A percentile compares a stretch with the other conserved stretches of the same genome.
phyloP scores from a whole-genome alignment of 2,113 vertebrate genomes.

The Archocentrus centrarchus region DNA sequence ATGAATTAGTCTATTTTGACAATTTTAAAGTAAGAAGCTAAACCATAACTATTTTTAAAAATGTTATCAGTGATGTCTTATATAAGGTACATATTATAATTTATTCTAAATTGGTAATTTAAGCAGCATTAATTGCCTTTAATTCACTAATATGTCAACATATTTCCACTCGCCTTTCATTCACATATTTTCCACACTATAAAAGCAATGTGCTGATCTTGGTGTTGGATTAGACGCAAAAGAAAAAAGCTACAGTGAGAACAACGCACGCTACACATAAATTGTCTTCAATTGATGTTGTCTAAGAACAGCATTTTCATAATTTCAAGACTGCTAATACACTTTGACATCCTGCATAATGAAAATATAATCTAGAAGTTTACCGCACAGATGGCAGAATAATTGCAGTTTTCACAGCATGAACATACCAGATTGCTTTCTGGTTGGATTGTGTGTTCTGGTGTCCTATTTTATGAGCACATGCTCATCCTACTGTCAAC shows the following conservation, averaged over 20 bases:
- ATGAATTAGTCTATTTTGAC: neutral
- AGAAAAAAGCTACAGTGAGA: neutral
- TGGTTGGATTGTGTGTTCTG: slow-evolving; percentile 52
- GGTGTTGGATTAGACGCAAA: neutral
- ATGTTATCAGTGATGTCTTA: neutral
- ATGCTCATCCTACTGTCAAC: slow-evolving; percentile 59
- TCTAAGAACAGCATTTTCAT: slow-evolving; percentile 13
- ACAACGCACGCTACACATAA: neutral
- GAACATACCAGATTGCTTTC: slow-evolving; percentile 69
- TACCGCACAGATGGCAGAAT: slow-evolving; percentile 65
- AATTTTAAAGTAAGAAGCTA: neutral
- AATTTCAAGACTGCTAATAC: slow-evolving; percentile 29
- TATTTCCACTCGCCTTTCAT: neutral
- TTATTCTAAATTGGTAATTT: too few relatives aligned
- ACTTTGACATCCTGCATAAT: slow-evolving; percentile 45
- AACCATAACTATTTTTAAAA: neutral
- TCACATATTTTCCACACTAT: neutral
- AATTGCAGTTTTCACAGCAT: slow-evolving; percentile 47
- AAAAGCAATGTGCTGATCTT: neutral
- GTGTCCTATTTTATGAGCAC: slow-evolving; percentile 65
- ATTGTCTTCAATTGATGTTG: slow-evolving; percentile 1
- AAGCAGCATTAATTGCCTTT: neutral
- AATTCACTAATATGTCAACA: neutral
- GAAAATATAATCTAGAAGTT: slow-evolving; percentile 54
- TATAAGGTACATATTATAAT: neutral